Base-by-base conservation (phyloP, 2,888 invertebrate species). In the Tenthredo scrophulariae region DNA sequence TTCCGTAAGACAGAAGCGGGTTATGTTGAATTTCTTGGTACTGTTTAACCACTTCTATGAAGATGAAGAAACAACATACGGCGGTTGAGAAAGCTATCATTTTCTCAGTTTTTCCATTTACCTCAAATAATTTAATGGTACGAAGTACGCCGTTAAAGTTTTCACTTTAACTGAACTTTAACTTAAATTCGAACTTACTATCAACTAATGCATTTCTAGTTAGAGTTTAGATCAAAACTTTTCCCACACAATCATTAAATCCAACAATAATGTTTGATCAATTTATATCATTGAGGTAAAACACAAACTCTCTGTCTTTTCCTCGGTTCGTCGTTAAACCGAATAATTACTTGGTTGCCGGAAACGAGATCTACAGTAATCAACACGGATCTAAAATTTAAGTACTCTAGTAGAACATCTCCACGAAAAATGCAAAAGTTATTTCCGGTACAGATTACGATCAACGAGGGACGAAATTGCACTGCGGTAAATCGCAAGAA, bases 191-290 rank as follows among this genome's bases (percentile, higher is more conserved):
- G 43, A 62, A 54, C 58, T 9, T 33, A 26, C 37, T 22, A 37
- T 54, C 26, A 18, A 50, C 37, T 40, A 43, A 62, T 13, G 46
- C 40, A 80, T 80, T 62, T 62, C 80, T 80, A 62, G 58, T 80
- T 80, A 40, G 40, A 80, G 22, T 62, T 80, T 58, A n/a, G 58
- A 80, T 80, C 22, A 26, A 62, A 80, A 80, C 58, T 62, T 80
- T 80, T 40, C 37, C 22, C 40, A 80, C 80, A 62, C 77, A 54
- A 46, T 62, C 50, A 29, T 37, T 26, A 80, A 80, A 62, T 62
- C 29, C 80, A 62, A 62, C 62, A 40, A 62, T 62, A 79, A 79
- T 58, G 54, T 54, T 79, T 54, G 80, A 80, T 58, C 80, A 40
- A 62, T 80, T 54, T 22, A 54, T 15, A 29, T 33, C 15, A 15